Evolutionary conservation across 2,888 invertebrate species (phyloP).

Genomic region (Stratiomys singularior): DNA sequence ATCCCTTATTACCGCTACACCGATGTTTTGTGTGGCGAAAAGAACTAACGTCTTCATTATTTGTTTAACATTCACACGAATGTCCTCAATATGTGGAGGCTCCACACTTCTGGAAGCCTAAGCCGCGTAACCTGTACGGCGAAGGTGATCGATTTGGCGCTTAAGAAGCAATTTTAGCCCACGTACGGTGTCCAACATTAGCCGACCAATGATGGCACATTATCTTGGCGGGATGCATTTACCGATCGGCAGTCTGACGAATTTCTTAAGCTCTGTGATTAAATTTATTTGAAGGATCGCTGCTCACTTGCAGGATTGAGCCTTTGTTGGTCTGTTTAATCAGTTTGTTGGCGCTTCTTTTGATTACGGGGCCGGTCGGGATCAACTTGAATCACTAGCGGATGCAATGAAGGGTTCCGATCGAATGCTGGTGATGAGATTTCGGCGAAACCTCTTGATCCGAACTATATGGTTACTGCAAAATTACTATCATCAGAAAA

Average conservation of each 20-base stretch:
- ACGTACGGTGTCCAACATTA: conserved; percentile 33
- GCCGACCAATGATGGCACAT: conserved; percentile 37
- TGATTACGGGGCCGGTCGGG: conserved; percentile 28
- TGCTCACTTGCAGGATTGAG: conserved; percentile 9
- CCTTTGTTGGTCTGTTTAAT: conserved; percentile 36
- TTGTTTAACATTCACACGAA: neutral
- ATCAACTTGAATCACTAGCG: neutral
- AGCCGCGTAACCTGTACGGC: neutral
- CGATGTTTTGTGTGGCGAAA: neutral
- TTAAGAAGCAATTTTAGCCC: conserved; percentile 55
- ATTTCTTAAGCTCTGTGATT: conserved; percentile 10
- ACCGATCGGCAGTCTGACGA: conserved; percentile 42
- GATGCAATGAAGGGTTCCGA: neutral
- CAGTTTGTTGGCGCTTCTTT: conserved; percentile 41
- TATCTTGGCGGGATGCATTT: conserved; percentile 35
- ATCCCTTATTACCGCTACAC: neutral
- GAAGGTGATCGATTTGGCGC: conserved; percentile 67
- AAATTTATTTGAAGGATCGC: neutral
- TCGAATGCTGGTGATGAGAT: conserved; percentile 29
- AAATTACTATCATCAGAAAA: conserved; percentile 32
- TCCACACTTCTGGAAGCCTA: conserved; percentile 22
- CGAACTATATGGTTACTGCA: conserved; percentile 39
- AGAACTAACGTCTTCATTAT: conserved; percentile 30
- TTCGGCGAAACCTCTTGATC: conserved; percentile 46
- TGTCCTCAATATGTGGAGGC: neutral